These are phyloP conservation scores for Catagonus wagneri DNA, from an alignment of 2,113 vertebrate genomes.

Conservation along the genomic window DNA sequence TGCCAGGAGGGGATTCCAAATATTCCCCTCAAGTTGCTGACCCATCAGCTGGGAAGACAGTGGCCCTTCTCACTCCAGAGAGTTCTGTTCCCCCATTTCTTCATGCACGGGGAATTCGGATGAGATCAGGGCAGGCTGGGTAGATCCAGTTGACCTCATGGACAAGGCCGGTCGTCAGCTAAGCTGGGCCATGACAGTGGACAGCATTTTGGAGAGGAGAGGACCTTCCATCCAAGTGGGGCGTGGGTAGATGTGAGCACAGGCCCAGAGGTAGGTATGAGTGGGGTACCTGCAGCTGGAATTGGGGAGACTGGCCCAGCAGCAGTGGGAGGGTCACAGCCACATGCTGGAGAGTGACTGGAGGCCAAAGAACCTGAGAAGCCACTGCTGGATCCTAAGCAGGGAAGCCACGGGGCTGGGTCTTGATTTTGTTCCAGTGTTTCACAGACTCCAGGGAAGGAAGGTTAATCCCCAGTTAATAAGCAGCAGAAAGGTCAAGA, in stretches of 20 bases:
- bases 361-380: background rate
- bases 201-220: background rate
- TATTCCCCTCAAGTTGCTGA: background rate
- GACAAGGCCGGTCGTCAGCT: background rate
- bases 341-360: fast-evolving
- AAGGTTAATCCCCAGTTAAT: background rate
- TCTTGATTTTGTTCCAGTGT: background rate
- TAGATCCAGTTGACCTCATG: background rate
- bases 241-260: too few species aligned
- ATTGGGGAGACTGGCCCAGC: background rate
- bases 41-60: background rate
- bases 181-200: background rate
- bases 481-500: background rate
- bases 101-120: background rate
- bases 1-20: background rate
- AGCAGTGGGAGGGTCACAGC: background rate
- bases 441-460: background rate
- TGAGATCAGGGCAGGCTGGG: background rate
- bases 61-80: background rate
- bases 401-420: background rate
- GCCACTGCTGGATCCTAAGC: background rate
- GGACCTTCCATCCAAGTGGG: background rate
- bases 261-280: background rate
- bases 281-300: background rate
- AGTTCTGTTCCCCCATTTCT: background rate